Conservation (phyloP, 2,888 invertebrate species). For the Antitype chi region DNA sequence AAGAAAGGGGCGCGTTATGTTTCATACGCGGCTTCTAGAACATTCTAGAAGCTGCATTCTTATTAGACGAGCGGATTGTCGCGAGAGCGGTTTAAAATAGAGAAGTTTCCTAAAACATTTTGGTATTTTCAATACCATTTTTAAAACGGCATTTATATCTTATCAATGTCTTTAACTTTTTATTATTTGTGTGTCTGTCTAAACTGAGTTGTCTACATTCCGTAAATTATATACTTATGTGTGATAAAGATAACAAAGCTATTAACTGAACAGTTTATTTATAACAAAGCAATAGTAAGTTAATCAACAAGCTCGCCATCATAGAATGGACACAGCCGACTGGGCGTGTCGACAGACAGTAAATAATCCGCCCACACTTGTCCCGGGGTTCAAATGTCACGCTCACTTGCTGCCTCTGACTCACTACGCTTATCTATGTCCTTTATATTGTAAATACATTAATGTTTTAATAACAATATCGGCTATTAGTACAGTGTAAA, state of each 20-base stretch:
- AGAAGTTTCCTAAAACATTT: neutral
- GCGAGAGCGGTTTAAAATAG: too few relatives aligned
- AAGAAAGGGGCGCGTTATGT: too few relatives aligned
- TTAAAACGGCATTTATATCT: neutral
- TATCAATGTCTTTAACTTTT: too few relatives aligned
- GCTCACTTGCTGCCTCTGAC: conserved; percentile 38
- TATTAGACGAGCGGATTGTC: too few relatives aligned
- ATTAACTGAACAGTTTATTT: conserved; percentile 15
- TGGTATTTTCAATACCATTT: neutral
- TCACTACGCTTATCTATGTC: conserved; percentile 35
- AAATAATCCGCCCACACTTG: conserved; percentile 52
- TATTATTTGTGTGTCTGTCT: too few relatives aligned
- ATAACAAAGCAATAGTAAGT: conserved; percentile 28
- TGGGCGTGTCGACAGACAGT: conserved; percentile 44
- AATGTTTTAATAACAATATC: neutral
- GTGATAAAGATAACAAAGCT: neutral
- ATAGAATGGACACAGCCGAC: conserved; percentile 12
- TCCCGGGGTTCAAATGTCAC: conserved; percentile 48
- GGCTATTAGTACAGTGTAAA: too few relatives aligned
- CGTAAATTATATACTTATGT: neutral
- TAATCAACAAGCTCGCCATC: conserved; percentile 11
- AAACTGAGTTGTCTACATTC: neutral
- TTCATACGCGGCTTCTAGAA: too few relatives aligned
- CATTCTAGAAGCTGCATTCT: too few relatives aligned
- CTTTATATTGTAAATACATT: conserved; percentile 12